A percentile compares a stretch with the other conserved stretches of the same genome.
Evolutionary conservation across 2,113 vertebrate species (phyloP).

Genomic region (Myanophis thanlyinensis): DNA sequence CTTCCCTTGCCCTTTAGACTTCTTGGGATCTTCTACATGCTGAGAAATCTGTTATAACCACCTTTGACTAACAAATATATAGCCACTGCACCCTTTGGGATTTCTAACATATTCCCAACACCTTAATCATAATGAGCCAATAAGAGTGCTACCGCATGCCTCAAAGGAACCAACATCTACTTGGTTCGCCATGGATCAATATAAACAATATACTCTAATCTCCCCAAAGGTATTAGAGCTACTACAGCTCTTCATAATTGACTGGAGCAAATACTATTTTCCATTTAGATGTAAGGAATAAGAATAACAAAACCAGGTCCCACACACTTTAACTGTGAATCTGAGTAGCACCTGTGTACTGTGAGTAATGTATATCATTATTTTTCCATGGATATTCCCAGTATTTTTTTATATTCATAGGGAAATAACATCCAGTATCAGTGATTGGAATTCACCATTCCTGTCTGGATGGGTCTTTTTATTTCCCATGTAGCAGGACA

Average conservation of each 20-base stretch:
- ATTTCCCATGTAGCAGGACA: neutral
- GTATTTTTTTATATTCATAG: neutral
- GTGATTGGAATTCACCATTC: neutral
- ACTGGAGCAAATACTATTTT: neutral
- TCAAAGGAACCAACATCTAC: neutral
- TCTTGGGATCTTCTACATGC: neutral
- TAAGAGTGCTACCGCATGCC: neutral
- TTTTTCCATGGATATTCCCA: neutral
- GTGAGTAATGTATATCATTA: neutral
- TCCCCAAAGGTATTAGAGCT: neutral
- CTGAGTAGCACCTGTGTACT: neutral
- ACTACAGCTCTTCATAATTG: neutral
- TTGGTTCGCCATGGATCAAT: neutral
- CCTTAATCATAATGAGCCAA: neutral
- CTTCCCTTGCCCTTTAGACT: neutral
- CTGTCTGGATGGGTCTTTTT: neutral
- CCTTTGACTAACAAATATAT: neutral
- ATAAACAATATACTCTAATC: neutral
- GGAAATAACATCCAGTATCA: neutral
- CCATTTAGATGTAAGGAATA: neutral
- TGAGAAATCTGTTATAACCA: neutral
- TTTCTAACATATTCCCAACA: neutral
- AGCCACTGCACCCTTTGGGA: neutral
- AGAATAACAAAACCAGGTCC: neutral
- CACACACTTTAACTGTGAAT: neutral